Evolutionary conservation across 2,888 invertebrate genomes (phyloP).

Genomic region (Dexiosoma caninum): DNA sequence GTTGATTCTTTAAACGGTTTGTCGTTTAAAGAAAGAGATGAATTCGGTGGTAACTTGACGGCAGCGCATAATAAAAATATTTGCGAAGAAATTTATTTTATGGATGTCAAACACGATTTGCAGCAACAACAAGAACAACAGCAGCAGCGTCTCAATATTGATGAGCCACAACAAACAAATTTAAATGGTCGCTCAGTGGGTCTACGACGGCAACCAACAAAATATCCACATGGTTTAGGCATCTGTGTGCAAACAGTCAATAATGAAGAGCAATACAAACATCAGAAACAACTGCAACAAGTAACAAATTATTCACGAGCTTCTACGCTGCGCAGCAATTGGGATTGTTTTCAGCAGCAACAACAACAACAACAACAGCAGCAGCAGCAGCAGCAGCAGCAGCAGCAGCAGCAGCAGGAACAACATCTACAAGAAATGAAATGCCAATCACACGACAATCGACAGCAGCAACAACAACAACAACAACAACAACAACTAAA

Average conservation of each 20-base stretch:
- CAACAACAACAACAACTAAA: constrained; percentile 25
- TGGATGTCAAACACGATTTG: constrained; percentile 31
- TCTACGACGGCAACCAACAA: constrained; percentile 71
- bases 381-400: background rate
- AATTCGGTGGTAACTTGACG: constrained; percentile 20
- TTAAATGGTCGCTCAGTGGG: constrained; percentile 59
- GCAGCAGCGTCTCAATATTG: constrained; percentile 31
- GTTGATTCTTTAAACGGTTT: constrained; percentile 17
- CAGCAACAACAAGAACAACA: constrained; percentile 17
- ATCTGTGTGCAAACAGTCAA: constrained; percentile 70
- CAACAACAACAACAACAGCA: constrained; percentile 37
- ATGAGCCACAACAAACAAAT: constrained; percentile 51
- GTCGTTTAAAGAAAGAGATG: constrained; percentile 37
- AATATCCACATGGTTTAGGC: constrained; percentile 73
- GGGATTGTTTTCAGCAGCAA: constrained; percentile 57
- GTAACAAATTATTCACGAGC: constrained; percentile 55
- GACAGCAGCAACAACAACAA: constrained; percentile 23
- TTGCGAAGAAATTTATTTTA: constrained; percentile 50
- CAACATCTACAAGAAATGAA: constrained; percentile 34
- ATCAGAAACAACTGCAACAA: constrained; percentile 34
- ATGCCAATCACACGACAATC: constrained; percentile 52
- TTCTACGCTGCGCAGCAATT: constrained; percentile 67
- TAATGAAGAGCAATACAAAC: constrained; percentile 43
- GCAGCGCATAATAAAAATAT: background rate
- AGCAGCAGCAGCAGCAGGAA: constrained; percentile 1